Percentiles rank a stretch among this genome's conserved stretches.
Evolutionary conservation across 64 coral and sea anemone genomes (phyloP).

Genomic region (Porites lutea): DNA sequence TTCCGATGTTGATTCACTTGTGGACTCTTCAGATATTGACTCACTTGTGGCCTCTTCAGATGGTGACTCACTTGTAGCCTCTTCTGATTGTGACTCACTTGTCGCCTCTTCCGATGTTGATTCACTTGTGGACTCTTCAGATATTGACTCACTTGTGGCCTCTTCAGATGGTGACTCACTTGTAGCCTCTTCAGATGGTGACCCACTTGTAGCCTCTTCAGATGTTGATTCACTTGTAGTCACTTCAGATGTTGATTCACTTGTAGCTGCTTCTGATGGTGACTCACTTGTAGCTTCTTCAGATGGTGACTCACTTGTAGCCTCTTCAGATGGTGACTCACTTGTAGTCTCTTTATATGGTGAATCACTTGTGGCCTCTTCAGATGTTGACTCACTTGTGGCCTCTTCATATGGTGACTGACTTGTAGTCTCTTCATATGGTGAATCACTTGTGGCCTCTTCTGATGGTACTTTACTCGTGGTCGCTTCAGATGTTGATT

Average conservation of each 20-base stretch:
- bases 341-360: background rate
- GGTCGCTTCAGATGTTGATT: background rate
- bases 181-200: background rate
- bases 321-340: slow-evolving; percentile 9
- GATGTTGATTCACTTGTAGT: background rate
- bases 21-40: too few relatives aligned
- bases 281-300: background rate
- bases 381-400: background rate
- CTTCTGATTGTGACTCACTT: background rate
- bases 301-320: background rate
- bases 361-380: background rate
- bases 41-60: background rate
- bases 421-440: background rate
- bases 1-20: background rate
- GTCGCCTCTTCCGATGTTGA: background rate
- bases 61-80: background rate
- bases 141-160: background rate
- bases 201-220: background rate
- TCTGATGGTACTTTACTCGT: background rate
- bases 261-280: background rate
- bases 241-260: background rate
- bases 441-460: background rate
- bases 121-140: background rate
- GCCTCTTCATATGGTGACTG: background rate
- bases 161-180: background rate